Evolutionary conservation across 2,113 vertebrate genomes (phyloP), one percentile per base, ranked within the genome.

Genomic region (Burhinus bistriatus): DNA sequence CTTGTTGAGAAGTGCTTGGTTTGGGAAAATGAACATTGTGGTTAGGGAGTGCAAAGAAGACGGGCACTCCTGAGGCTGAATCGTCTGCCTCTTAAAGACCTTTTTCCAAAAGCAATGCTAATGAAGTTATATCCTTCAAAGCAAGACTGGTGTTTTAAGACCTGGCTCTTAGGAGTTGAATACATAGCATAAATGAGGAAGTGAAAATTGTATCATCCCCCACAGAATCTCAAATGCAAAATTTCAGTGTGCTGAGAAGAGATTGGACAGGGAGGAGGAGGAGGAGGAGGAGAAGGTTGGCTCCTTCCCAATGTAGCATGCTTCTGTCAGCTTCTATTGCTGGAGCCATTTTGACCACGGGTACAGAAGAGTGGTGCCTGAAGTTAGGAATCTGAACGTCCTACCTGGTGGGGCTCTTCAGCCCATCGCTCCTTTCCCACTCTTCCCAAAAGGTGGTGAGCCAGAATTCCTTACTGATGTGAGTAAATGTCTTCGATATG

Each of bases 81-180:
- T 82, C 1, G 26, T 91, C 95, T 88, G 75, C 61, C 78, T 95
- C 87, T 89, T 96, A 89, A 95, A 97, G 80, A 82, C 62, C 87
- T 94, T 93, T 81, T 80, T 87, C 84, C 75, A 94, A 87, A 96
- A 95, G 93, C 51, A 54, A 70, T 80, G 84, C 58, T 94, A 91
- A 95, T 95, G 82, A 91, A 95, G 87, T 91, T 76, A 80, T 85
- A 87, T 80, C 83, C 81, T 95, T 97, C 91, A 94, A 95, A 97
- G 95, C 82, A 89, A 77, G 78, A 77, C 83, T 85, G 81, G 77
- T 91, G 51, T 89, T 95, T 85, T 88, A 82, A 96, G 80, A 93
- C 90, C 83, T 84, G 55, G 34, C 71, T 94, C 93, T 94, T 89
- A 89, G 82, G 89, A 36, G 61, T 69, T 91, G 89, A 91, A 93